Evolutionary conservation across 2,797 vertebrate genomes (phyloP).

Genomic region (Manis javanica): DNA sequence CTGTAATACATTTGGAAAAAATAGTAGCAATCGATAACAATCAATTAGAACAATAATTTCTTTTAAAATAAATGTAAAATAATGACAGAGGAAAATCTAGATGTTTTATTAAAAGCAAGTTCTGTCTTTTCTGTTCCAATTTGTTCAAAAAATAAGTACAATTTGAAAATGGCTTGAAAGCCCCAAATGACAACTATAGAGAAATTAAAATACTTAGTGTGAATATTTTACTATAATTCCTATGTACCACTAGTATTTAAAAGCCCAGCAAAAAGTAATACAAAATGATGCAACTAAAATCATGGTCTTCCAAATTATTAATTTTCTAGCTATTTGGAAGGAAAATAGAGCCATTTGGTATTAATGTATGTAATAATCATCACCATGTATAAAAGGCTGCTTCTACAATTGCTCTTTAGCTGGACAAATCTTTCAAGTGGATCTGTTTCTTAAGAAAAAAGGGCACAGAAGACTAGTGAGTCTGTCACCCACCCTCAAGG

Average conservation of each 20-base stretch:
- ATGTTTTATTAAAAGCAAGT: constrained; percentile 2
- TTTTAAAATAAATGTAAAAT: constrained; percentile 48
- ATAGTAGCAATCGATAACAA: neutral
- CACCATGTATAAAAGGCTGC: neutral
- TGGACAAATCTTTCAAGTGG: neutral
- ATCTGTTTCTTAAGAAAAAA: neutral
- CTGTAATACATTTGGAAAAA: neutral
- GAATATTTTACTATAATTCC: constrained; percentile 1
- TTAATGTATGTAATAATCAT: neutral
- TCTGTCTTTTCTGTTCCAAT: neutral
- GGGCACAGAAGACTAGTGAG: neutral
- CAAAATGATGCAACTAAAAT: neutral
- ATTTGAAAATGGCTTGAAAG: constrained; percentile 8
- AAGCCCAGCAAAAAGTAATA: neutral
- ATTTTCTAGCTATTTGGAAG: neutral
- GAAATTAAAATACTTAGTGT: neutral
- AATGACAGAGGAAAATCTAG: neutral
- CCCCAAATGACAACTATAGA: neutral
- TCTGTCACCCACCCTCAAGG: too few relatives aligned
- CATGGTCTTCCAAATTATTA: neutral
- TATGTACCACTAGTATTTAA: neutral
- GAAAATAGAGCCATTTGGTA: neutral
- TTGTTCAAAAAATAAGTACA: neutral
- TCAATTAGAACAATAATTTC: neutral
- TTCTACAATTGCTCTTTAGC: neutral